Conservation (phyloP, 2,797 vertebrate species). For the Channa striata region DNA sequence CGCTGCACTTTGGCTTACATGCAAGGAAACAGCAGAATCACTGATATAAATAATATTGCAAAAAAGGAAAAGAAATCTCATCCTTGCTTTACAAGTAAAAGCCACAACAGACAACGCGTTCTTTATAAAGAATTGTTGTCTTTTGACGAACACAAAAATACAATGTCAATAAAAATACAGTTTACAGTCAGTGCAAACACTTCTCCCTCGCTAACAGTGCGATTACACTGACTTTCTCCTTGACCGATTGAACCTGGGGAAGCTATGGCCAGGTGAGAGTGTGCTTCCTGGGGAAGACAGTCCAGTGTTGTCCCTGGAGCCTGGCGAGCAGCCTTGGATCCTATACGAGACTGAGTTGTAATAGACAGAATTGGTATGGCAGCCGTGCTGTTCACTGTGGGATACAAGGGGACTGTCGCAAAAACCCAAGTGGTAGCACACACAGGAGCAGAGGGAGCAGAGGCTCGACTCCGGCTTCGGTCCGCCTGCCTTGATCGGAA, state of each 20-base stretch:
- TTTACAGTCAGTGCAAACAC: conserved; percentile 54
- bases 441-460: conserved; percentile 89
- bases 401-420: conserved; percentile 82
- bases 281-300: conserved; percentile 90
- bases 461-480: conserved; percentile 75
- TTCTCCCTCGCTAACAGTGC: conserved; percentile 7
- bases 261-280: conserved; percentile 79
- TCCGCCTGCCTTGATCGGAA: conserved; percentile 71
- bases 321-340: conserved; percentile 85
- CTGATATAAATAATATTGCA: conserved; percentile 35
- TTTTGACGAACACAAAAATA: conserved; percentile 58
- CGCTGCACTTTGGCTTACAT: conserved; percentile 63
- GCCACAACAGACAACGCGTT: conserved; percentile 33
- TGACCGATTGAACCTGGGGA: conserved; percentile 77
- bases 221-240: conserved; percentile 91
- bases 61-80: conserved; percentile 10
- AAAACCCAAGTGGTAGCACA: conserved; percentile 87
- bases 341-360: conserved; percentile 89
- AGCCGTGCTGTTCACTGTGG: conserved; percentile 78
- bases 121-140: conserved; percentile 27
- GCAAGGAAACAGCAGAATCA: conserved; percentile 55
- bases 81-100: conserved; percentile 37
- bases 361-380: conserved; percentile 87
- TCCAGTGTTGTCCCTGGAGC: conserved; percentile 87
- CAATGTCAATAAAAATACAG: conserved; percentile 43